Conservation (phyloP, 1,140 invertebrate species). For the Scaptomyza graminum region DNA sequence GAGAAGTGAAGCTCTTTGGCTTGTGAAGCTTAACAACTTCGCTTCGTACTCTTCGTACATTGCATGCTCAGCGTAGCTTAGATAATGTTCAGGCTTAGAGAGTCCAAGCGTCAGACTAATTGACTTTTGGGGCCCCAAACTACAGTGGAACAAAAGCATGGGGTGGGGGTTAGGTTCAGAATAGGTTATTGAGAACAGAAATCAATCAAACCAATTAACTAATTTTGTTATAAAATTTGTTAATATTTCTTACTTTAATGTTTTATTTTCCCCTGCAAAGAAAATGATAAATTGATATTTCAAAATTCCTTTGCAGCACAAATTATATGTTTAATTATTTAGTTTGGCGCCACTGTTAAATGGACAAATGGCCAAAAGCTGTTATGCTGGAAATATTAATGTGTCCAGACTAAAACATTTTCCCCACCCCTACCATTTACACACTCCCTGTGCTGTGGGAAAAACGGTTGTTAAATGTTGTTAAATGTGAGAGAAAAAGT, state of each 20-base stretch:
- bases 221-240: too few relatives aligned
- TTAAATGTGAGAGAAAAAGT: constrained; percentile 46
- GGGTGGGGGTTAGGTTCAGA: neutral
- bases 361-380: neutral
- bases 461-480: constrained; percentile 37
- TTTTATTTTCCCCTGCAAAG: too few relatives aligned
- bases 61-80: constrained; percentile 39
- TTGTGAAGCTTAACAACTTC: constrained; percentile 36
- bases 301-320: too few relatives aligned
- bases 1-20: constrained; percentile 15
- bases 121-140: constrained; percentile 39
- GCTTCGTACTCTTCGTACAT: constrained; percentile 10
- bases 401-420: constrained; percentile 18
- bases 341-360: constrained; percentile 19
- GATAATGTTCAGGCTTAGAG: constrained; percentile 25
- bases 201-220: too few relatives aligned
- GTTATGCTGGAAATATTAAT: constrained; percentile 16
- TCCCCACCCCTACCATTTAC: too few relatives aligned
- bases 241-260: too few relatives aligned
- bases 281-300: too few relatives aligned
- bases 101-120: constrained; percentile 27
- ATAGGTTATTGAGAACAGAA: neutral
- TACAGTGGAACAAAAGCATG: constrained; percentile 6
- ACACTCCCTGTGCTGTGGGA: constrained; percentile 1
- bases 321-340: too few relatives aligned